Percentiles rank a stretch among this genome's conserved stretches.
phyloP scores from a whole-genome alignment of 2,888 invertebrate species.

The Synanthedon myopaeformis region DNA sequence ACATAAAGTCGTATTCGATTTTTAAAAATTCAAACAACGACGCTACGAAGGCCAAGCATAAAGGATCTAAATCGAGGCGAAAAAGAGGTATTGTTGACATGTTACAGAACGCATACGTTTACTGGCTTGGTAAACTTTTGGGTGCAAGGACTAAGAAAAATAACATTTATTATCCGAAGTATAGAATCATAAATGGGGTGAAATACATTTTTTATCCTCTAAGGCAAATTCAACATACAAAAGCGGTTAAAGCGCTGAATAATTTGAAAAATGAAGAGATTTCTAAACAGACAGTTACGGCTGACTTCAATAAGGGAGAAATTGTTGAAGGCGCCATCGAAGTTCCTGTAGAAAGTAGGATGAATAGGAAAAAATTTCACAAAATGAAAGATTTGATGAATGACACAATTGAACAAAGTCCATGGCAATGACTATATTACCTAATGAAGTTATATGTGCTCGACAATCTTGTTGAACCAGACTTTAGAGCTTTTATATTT shows the following conservation, averaged over 20 bases:
- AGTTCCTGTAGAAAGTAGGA: constrained; percentile 32
- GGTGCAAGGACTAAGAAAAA: constrained; percentile 29
- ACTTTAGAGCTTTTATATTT: constrained; percentile 48
- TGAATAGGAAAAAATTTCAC: constrained; percentile 36
- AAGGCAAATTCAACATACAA: constrained; percentile 24
- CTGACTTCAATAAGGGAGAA: constrained; percentile 56
- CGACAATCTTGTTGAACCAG: constrained; percentile 47
- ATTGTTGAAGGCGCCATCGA: constrained; percentile 33
- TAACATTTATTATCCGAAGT: constrained; percentile 27
- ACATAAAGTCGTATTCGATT: constrained; percentile 8
- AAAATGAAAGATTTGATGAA: constrained; percentile 44
- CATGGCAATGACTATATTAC: constrained; percentile 67
- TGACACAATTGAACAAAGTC: constrained; percentile 50
- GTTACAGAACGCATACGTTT: constrained; percentile 43
- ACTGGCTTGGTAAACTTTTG: constrained; percentile 42
- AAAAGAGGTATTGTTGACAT: constrained; percentile 43
- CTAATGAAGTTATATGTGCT: constrained; percentile 52
- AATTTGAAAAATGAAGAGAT: constrained; percentile 5
- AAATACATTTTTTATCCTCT: constrained; percentile 48
- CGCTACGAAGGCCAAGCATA: constrained; percentile 12
- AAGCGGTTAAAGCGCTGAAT: constrained; percentile 23
- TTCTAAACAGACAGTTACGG: constrained; percentile 21
- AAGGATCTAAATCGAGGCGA: constrained; percentile 24
- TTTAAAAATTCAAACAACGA: constrained; percentile 16
- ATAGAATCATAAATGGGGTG: constrained; percentile 44